Evolutionary conservation across 2,888 invertebrate genomes (phyloP).

Genomic region (Boloria euphrosyne): DNA sequence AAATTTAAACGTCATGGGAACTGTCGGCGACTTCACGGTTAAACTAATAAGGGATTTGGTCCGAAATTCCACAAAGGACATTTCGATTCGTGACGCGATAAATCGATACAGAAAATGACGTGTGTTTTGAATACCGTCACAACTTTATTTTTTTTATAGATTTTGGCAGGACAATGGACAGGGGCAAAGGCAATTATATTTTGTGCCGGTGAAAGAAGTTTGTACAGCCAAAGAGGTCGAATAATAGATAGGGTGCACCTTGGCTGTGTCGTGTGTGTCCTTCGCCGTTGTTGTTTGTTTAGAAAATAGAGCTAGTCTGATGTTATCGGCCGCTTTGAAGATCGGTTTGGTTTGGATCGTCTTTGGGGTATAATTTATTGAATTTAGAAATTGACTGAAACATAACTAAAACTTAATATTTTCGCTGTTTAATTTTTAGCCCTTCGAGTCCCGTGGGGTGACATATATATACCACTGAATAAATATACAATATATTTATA

Average conservation of each 20-base stretch:
- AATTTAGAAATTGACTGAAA: neutral
- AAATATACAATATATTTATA: too few species aligned
- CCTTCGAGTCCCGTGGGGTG: too few species aligned
- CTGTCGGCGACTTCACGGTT: conserved; percentile 70
- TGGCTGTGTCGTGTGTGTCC: conserved; percentile 65
- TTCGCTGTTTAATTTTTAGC: too few species aligned
- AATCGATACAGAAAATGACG: conserved; percentile 76
- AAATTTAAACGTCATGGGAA: conserved; percentile 79
- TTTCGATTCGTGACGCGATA: conserved; percentile 66
- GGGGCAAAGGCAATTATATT: conserved; percentile 79
- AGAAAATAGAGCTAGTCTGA: conserved; percentile 51
- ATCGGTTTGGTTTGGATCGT: conserved; percentile 15
- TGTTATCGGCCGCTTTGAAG: conserved; percentile 32
- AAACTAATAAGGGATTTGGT: conserved; percentile 70
- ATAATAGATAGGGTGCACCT: conserved; percentile 67
- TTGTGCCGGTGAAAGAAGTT: conserved; percentile 57
- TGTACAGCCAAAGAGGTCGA: conserved; percentile 57
- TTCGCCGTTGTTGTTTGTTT: conserved; percentile 63
- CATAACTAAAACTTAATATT: neutral
- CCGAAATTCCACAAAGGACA: conserved; percentile 52
- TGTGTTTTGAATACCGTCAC: conserved; percentile 79
- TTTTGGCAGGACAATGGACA: conserved; percentile 52
- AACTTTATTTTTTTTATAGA: conserved; percentile 57
- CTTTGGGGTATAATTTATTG: neutral
- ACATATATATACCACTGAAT: too few species aligned